Percentiles rank a stretch among this genome's conserved stretches.
These are phyloP conservation scores for Acheta domesticus DNA, from an alignment of 2,888 invertebrate species.

Conservation along the genomic window DNA sequence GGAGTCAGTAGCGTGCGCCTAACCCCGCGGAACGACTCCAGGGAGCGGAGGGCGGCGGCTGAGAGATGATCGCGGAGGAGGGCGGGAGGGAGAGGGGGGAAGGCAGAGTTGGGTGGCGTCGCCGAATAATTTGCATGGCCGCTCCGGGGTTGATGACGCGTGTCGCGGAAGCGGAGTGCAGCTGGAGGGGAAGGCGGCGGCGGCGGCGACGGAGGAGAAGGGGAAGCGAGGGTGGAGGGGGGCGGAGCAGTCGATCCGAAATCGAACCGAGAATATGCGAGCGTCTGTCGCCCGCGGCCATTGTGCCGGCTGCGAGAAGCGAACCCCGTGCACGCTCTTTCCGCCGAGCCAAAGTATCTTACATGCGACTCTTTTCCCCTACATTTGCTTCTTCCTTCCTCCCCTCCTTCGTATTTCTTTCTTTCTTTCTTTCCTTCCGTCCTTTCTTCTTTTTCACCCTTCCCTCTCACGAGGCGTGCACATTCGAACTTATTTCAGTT, in stretches of 20 bases:
- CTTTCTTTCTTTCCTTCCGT: background rate
- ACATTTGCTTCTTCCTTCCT: background rate
- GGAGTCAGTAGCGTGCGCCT: too few species aligned
- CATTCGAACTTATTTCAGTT: constrained; percentile 1
- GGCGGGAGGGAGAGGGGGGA: background rate
- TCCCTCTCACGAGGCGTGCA: background rate
- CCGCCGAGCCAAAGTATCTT: background rate
- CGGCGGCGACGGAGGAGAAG: too few species aligned
- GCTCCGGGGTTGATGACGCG: constrained; percentile 1
- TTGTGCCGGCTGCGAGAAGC: too few species aligned
- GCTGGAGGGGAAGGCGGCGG: background rate
- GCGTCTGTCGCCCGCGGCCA: too few species aligned
- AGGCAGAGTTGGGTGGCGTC: background rate
- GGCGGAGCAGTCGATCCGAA: too few species aligned
- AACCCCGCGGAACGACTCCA: too few species aligned
- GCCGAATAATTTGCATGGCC: background rate
- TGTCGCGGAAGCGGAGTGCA: background rate
- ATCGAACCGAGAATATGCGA: too few species aligned
- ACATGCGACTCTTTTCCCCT: background rate
- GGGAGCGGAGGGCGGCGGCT: too few species aligned
- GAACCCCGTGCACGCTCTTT: too few species aligned
- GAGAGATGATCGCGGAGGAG: too few species aligned
- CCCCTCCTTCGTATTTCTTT: background rate
- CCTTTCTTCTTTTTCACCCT: background rate
- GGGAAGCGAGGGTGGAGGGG: too few species aligned